Conservation (phyloP, 2,113 vertebrate species). For the Arvicanthis niloticus region DNA sequence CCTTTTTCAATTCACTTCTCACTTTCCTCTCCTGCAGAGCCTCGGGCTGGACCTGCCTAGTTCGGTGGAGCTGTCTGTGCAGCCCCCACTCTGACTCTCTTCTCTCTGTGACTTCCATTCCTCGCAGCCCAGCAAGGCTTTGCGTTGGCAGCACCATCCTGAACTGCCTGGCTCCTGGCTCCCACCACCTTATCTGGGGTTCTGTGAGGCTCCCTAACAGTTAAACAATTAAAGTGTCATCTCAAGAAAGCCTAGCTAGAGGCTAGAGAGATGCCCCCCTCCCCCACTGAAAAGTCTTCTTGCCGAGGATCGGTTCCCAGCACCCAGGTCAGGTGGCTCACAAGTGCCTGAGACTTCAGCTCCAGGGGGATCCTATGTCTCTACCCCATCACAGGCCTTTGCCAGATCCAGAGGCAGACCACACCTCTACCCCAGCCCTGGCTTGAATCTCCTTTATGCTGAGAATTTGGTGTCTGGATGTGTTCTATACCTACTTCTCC, state of each 20-base stretch:
- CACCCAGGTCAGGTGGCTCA: not conserved
- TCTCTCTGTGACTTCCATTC: not conserved
- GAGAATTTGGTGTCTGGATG: too few relatives aligned
- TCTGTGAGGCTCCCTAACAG: not conserved
- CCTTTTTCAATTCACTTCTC: not conserved
- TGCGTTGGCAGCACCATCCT: not conserved
- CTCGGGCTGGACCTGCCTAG: not conserved
- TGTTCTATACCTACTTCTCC: too few relatives aligned
- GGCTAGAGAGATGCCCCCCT: not conserved
- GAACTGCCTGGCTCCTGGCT: not conserved
- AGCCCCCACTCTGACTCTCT: not conserved
- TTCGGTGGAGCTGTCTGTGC: not conserved
- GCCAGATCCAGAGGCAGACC: too few relatives aligned
- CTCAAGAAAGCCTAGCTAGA: not conserved
- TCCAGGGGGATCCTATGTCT: not conserved
- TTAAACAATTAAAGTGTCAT: not conserved
- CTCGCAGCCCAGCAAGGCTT: not conserved
- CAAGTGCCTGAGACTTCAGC: not conserved
- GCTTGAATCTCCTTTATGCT: too few relatives aligned
- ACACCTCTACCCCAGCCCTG: too few relatives aligned
- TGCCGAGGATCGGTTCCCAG: not conserved
- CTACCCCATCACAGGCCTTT: not conserved
- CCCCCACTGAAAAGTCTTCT: not conserved
- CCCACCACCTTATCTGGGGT: not conserved
- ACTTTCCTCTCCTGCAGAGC: not conserved